Evolutionary conservation across 2,113 vertebrate genomes (phyloP), one percentile per base, ranked within the genome.

Genomic region (Fulmarus glacialis): DNA sequence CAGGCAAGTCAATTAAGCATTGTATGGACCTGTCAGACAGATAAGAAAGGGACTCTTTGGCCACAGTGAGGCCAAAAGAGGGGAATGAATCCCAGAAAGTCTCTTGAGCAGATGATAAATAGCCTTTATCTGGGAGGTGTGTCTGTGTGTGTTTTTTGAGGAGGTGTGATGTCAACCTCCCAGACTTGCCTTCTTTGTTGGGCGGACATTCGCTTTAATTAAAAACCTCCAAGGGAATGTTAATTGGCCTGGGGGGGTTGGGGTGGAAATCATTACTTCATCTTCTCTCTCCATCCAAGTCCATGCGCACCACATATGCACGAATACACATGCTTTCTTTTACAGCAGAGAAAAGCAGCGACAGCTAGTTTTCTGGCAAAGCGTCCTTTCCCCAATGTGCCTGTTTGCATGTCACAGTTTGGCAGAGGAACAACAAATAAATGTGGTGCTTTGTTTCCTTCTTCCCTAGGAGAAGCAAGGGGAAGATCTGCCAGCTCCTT

Each of bases 1-100:
- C 90, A 77, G 95, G 96, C 96, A 91, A 96, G 93, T 96, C 91
- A 97, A 96, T 97, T 97, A 96, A 87, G 94, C 60, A 90, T 97
- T 97, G 96, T 97, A 73, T 58, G 58, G 93, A 87, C 93, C 87
- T 97, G 95, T 95, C 96, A 96, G 90, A 56, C 85, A 96, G 96
- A 96, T 95, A 85, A 96, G 89, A 97, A 97, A 96, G 87, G 91
- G 79, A 78, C 43, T 56, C 59, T 94, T 68, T 91, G 95, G 95
- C 94, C 87, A 36, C 55, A 82, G 89, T 52, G 94, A 82, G 91
- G 74, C 95, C 81, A 58, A 40, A 79, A 87, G 85, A 88, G 80
- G 85, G 67, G 79, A 78, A 60, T 29, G 82, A 87, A 93, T 96
- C 93, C 74, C 90, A 95, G 89, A 94, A 89, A 95, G 93, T 92